A percentile compares a stretch with the other conserved stretches of the same genome.
These are phyloP conservation scores for Phrynocephalus forsythii DNA, from an alignment of 2,797 vertebrate species.

Conservation along the genomic window DNA sequence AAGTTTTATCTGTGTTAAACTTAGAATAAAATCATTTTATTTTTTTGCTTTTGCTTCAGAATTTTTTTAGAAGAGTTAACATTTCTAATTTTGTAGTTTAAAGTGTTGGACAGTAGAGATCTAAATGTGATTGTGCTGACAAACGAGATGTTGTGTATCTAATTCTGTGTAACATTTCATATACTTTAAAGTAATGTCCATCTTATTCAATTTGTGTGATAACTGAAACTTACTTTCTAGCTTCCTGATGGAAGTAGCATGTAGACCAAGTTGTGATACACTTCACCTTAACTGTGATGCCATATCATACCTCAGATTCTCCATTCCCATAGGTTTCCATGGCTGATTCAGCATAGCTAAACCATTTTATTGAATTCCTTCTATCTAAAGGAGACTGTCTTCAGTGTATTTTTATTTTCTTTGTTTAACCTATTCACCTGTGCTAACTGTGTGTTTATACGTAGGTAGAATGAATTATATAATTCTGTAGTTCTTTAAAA, in stretches of 20 bases:
- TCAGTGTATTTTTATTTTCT: neutral
- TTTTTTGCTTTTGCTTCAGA: neutral
- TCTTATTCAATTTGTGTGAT: neutral
- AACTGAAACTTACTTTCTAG: neutral
- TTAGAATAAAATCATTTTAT: neutral
- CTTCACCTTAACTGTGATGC: neutral
- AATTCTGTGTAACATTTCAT: neutral
- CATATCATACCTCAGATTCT: neutral
- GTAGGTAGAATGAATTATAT: too few species aligned
- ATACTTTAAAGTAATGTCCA: neutral
- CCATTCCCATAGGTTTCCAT: neutral
- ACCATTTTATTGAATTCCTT: neutral
- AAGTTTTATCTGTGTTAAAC: rapidly evolving
- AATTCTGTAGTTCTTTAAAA: too few species aligned
- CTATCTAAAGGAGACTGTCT: neutral
- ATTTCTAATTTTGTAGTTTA: neutral
- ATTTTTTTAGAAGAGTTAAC: neutral
- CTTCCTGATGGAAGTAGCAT: too few species aligned
- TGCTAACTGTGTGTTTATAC: too few species aligned
- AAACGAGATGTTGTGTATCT: neutral
- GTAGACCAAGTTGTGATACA: too few species aligned
- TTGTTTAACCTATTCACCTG: neutral
- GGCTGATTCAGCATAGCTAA: neutral
- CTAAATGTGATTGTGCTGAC: neutral
- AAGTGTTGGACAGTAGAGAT: neutral